Conservation (phyloP, 2,113 vertebrate species). For the Danionella cerebrum region DNA sequence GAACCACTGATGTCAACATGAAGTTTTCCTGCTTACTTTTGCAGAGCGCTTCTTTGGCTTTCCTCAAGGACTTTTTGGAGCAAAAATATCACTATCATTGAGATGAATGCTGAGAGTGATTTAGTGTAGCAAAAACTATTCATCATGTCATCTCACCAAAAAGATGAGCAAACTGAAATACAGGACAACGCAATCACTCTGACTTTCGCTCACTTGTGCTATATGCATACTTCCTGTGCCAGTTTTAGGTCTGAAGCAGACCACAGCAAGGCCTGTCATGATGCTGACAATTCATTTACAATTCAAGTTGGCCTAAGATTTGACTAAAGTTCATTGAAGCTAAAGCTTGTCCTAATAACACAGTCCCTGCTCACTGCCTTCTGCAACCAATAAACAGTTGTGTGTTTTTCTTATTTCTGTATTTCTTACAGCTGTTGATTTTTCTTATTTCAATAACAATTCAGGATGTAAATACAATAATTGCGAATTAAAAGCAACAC, state of each 20-base stretch:
- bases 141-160: slow-evolving; percentile 5
- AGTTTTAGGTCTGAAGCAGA: not conserved
- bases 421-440: too few relatives aligned
- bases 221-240: slow-evolving; percentile 1
- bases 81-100: slow-evolving; percentile 54
- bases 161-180: not conserved
- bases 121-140: slow-evolving; percentile 40
- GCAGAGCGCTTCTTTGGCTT: slow-evolving; percentile 56
- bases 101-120: slow-evolving; percentile 49
- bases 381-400: too few relatives aligned
- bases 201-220: not conserved
- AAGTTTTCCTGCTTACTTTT: slow-evolving; percentile 50
- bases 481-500: too few relatives aligned
- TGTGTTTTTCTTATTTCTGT: too few relatives aligned
- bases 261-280: not conserved
- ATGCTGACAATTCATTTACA: not conserved
- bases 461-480: too few relatives aligned
- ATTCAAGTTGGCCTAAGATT: not conserved
- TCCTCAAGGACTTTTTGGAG: slow-evolving; percentile 61
- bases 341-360: not conserved
- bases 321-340: not conserved
- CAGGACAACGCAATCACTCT: not conserved
- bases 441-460: too few relatives aligned
- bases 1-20: slow-evolving; percentile 44
- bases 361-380: not conserved